Evolutionary conservation across 1,140 invertebrate genomes (phyloP), one percentile per base, ranked within the genome.

Genomic region (Octopus sinensis): DNA sequence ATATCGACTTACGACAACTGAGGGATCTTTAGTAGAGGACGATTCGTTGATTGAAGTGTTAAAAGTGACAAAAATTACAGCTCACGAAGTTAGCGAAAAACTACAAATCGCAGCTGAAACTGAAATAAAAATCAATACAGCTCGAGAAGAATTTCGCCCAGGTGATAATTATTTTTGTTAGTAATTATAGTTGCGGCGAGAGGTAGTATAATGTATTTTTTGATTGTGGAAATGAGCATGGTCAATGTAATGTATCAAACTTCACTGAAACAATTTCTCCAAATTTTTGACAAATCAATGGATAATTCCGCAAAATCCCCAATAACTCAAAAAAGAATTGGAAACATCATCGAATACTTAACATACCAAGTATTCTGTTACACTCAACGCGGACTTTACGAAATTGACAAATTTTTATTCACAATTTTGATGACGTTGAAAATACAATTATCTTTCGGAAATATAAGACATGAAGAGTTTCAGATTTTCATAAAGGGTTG

Each of bases 241-340:
- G 96, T 99, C 0, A 98, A 98, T 88, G 93, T 94, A 6, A 98
- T 98, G 97, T 99, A 99, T 87, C 97, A 98, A 91, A 98, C 97
- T 85, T 97, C 97, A 0, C 92, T 99, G 12, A 96, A 96, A 89
- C 97, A 98, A 90, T 99, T 99, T 91, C 91, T 99, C 17, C 95
- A 93, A 51, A 94, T 98, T 79, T 99, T 99, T 89, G 96, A 98
- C 87, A 94, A 53, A 95, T 96, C 92, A 91, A 90, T 91, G 88
- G 81, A 84, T 12, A 96, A 95, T 78, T 87, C 87, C 52, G 86
- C 88, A n/a, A 88, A 88, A 52, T 86, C 84, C 83, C 93, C 93
- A 52, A 91, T 95, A 17, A 95, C 96, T 0, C 93, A 93, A 80
- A 96, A 97, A 87, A 92, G 97, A 53, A 98, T 98, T 79, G 92